Conservation (phyloP, 1,140 invertebrate genomes). For the Formica selysi region DNA sequence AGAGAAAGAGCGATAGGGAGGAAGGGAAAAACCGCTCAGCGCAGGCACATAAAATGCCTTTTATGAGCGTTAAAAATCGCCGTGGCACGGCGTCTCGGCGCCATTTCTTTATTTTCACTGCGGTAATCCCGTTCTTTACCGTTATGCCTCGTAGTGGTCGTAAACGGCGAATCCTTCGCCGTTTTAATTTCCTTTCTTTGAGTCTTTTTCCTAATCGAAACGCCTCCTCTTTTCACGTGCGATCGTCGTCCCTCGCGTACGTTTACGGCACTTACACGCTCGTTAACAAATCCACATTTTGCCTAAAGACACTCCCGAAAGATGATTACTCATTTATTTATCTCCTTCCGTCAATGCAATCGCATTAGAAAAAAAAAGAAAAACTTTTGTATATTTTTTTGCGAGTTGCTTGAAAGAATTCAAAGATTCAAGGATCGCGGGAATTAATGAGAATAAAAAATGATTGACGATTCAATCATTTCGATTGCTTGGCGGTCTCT, state of each 20-base stretch:
- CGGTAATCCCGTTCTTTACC: slow-evolving; percentile 65
- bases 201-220: neutral
- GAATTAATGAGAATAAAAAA: neutral
- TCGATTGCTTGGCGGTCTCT: neutral
- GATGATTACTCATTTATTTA: neutral
- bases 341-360: neutral
- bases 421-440: neutral
- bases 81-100: slow-evolving; percentile 25
- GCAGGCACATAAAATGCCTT: slow-evolving; percentile 38
- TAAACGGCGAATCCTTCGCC: slow-evolving; percentile 49
- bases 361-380: too few species aligned
- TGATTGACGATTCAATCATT: neutral
- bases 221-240: neutral
- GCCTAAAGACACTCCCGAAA: neutral
- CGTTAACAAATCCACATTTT: slow-evolving; percentile 33
- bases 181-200: slow-evolving; percentile 65
- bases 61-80: slow-evolving; percentile 66
- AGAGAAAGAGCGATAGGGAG: neutral
- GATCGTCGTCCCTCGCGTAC: neutral
- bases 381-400: neutral
- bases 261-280: slow-evolving; percentile 42
- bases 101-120: slow-evolving; percentile 65
- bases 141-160: slow-evolving; percentile 34
- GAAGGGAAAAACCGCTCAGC: neutral
- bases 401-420: neutral